Conservation (phyloP, 1,140 invertebrate species). For the Branchinecta lindahli region DNA sequence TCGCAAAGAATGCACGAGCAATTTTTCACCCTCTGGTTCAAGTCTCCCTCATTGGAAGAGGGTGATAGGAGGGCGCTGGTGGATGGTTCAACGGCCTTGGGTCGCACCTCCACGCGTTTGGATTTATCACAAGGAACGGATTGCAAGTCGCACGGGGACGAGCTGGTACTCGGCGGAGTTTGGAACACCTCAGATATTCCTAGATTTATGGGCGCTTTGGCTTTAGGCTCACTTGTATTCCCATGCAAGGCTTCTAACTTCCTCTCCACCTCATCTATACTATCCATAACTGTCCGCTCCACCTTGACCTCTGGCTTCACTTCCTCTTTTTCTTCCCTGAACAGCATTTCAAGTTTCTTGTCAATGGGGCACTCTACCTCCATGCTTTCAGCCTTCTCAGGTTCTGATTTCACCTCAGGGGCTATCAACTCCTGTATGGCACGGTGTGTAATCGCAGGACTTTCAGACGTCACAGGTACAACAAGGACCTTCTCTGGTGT, state of each 20-base stretch:
- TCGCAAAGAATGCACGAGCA: background rate
- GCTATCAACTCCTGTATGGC: no score
- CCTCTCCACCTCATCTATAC: background rate
- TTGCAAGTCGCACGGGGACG: background rate
- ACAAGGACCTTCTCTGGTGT: no score
- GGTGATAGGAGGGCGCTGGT: background rate
- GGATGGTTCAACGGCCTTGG: background rate
- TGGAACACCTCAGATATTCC: background rate
- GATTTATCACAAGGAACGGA: background rate
- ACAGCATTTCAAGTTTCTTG: slow-evolving; percentile 1
- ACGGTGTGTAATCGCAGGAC: no score
- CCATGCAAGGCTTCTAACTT: slow-evolving; percentile 3
- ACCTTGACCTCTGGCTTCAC: background rate
- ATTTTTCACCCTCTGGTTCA: background rate
- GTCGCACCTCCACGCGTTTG: background rate
- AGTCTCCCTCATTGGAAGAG: background rate
- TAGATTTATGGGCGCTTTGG: background rate
- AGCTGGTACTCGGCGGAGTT: background rate
- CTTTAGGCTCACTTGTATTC: background rate
- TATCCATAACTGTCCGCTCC: background rate
- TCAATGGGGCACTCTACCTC: background rate
- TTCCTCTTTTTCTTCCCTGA: background rate
- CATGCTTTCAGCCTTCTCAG: no score
- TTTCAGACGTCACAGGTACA: no score
- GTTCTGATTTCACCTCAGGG: no score